Evolutionary conservation across 2,113 vertebrate genomes (phyloP), one percentile per base, ranked within the genome.

Genomic region (Harpagus bidentatus): DNA sequence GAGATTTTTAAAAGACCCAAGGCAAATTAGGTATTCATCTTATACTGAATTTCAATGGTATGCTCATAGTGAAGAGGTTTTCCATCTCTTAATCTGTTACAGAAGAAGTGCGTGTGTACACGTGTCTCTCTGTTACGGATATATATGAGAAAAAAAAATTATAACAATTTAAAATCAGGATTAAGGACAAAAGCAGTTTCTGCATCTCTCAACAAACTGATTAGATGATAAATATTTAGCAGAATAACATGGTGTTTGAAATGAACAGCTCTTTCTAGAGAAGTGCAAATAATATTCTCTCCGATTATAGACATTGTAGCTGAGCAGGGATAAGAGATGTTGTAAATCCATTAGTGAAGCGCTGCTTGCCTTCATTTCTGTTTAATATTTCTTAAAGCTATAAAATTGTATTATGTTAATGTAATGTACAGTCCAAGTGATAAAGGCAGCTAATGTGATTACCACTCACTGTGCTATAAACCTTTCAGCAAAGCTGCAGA

Each of bases 311-410:
- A 74, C 88, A 32, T 45, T 63, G 87, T 69, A 67, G 77, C 90
- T 88, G 86, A 97, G 66, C 65, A 88, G 72, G 91, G 82, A 96
- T 95, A 93, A 97, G 70, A 92, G 82, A 97, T 91, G 72, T 40
- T 97, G 91, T 97, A 98, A 98, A 97, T 90, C 95, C 93, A 97
- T 98, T 97, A 97, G 86, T 74, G 97, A 97, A 93, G 79, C 12
- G 2, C 86, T 80, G 78, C 91, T 95, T 96, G 88, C 94, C 94
- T 97, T 97, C 82, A 82, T 96, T 97, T 95, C 93, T 95, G 45
- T 96, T 97, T 97, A 97, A 97, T 97, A 97, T 97, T 98, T 97
- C 94, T 97, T 96, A 97, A 97, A 97, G 89, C 95, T 97, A 97
- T 97, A 97, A 96, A 97, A 95, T 93, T 97, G n/a, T 73, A 95